These are phyloP conservation scores for Muscicapa comitata DNA, from an alignment of 2,797 vertebrate species.

Conservation along the genomic window DNA sequence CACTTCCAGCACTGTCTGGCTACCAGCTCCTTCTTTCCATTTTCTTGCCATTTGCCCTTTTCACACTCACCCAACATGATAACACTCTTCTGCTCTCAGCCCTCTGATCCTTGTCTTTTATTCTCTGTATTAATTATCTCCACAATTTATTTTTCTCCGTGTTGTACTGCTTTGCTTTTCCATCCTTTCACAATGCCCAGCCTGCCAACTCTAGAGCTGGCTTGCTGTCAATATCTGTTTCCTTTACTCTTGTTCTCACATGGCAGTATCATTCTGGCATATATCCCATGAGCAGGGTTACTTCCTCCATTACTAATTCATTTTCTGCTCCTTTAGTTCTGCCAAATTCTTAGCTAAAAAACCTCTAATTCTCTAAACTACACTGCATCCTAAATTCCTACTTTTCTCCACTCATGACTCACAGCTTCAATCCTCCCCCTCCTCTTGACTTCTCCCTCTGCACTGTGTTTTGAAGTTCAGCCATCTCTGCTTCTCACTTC, in stretches of 20 bases:
- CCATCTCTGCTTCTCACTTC: not conserved
- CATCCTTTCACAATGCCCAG: not conserved
- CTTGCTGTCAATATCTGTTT: constrained; percentile 26
- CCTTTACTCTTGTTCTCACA: constrained; percentile 4
- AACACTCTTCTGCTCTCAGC: not conserved
- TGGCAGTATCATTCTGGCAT: not conserved
- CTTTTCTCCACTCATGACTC: constrained; percentile 5
- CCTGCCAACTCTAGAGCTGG: not conserved
- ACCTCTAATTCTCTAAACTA: not conserved
- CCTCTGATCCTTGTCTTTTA: not conserved
- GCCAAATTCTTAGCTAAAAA: constrained; percentile 7
- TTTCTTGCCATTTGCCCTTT: not conserved
- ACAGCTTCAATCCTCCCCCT: not conserved
- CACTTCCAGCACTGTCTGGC: not conserved
- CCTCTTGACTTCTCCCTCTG: not conserved
- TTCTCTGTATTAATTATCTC: not conserved
- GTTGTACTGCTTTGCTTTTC: not conserved
- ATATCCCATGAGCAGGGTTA: not conserved
- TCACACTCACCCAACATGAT: not conserved
- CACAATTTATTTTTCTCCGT: not conserved
- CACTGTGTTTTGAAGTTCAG: not conserved
- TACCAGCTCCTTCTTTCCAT: not conserved
- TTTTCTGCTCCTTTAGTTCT: constrained; percentile 31
- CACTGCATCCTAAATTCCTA: not conserved
- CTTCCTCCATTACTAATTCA: constrained; percentile 47